Evolutionary conservation across 1,140 invertebrate genomes (phyloP), one percentile per base, ranked within the genome.

Genomic region (Monochamus saltuarius): DNA sequence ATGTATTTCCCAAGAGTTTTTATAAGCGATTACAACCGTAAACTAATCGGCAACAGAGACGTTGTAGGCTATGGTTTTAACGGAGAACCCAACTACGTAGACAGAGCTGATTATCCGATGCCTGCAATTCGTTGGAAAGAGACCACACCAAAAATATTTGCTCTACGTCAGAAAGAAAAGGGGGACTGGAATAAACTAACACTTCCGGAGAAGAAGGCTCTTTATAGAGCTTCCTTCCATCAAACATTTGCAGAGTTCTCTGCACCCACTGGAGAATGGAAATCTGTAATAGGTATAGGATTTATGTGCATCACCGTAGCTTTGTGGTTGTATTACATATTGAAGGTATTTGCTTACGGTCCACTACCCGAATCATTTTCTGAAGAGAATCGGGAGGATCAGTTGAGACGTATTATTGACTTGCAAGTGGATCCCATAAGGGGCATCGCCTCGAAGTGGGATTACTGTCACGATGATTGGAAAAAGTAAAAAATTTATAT

Each of bases 201-300:
- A 7, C 71, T 90, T 0, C 90, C 94, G 66, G 95, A 99, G 69
- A 98, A 97, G 77, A 98, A 98, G 82, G 81, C 83, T 0, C 78
- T 98, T n/a, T 98, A 98, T 81, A 84, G 96, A 70, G 86, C 89
- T 0, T 93, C 89, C 61, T 98, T 95, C 79, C 89, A 94, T 72
- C 90, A 94, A 75, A 98, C 96, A 9, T 94, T 92, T 74, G 83
- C 88, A 29, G 96, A 98, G 80, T 85, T 96, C 66, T 79, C 88
- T 49, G 92, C 92, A 3, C 86, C 90, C 17, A 87, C 87, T 34
- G 94, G 94, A 2, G 86, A 93, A 71, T 96, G 93, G 93, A 97
- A 97, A 80, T 79, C 79, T 11, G 76, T 87, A 0, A 0, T 89
- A 17, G 91, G 89, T 42, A 6, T 10, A 4, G 40, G 49, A 9